These are phyloP conservation scores for Onychorhynchus coronatus DNA, from an alignment of 2,113 vertebrate species.

Conservation along the genomic window DNA sequence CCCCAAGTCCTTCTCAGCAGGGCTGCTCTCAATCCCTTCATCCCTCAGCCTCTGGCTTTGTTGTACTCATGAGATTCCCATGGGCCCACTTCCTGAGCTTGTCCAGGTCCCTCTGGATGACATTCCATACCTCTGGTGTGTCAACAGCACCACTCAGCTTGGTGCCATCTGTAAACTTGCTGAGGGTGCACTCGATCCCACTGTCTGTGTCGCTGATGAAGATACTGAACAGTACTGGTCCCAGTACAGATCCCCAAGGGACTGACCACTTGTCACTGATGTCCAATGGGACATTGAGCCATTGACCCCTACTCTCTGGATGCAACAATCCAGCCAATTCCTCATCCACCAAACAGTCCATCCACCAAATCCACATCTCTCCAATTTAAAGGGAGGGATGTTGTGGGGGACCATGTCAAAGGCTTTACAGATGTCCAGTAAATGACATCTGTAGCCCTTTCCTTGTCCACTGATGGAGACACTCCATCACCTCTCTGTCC, in stretches of 20 bases:
- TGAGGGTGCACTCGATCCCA: background rate
- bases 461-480: background rate
- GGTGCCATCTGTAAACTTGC: background rate
- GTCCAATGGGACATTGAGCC: background rate
- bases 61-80: background rate
- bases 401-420: background rate
- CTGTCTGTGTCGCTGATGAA: background rate
- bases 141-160: background rate
- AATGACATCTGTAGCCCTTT: background rate
- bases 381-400: background rate
- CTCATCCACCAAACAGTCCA: background rate
- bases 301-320: background rate
- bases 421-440: background rate
- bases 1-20: background rate
- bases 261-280: background rate
- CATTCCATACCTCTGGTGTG: background rate
- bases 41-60: background rate
- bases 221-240: background rate
- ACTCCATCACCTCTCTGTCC: background rate
- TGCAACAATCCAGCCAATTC: background rate
- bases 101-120: background rate
- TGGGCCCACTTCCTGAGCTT: background rate
- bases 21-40: background rate
- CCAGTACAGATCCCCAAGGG: background rate
- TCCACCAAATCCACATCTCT: background rate